These are phyloP conservation scores for Allophyes oxyacanthae DNA, from an alignment of 2,888 invertebrate species.

Conservation along the genomic window DNA sequence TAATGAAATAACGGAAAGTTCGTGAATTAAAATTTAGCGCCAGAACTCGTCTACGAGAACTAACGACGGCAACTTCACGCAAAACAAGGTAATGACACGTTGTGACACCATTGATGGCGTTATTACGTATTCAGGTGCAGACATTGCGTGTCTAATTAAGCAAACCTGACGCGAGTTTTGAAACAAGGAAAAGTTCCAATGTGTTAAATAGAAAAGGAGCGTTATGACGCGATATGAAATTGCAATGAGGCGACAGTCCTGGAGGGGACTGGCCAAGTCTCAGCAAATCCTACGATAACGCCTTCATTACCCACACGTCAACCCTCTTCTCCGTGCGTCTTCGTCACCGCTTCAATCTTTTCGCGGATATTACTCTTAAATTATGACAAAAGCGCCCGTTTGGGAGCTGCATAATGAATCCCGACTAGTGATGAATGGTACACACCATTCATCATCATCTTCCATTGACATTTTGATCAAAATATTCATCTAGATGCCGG, in stretches of 20 bases:
- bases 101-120: slow-evolving; percentile 7
- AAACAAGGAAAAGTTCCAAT: slow-evolving; percentile 38
- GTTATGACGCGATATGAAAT: slow-evolving; percentile 72
- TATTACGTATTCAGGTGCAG: slow-evolving; percentile 16
- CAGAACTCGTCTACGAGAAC: background rate
- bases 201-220: slow-evolving; percentile 64
- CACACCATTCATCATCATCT: slow-evolving; percentile 63
- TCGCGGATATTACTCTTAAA: slow-evolving; percentile 86
- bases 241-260: slow-evolving; percentile 64
- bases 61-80: background rate
- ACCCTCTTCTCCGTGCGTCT: slow-evolving; percentile 83
- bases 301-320: slow-evolving; percentile 86
- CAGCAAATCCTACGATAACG: slow-evolving; percentile 80
- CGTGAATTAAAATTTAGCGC: too few species aligned
- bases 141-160: slow-evolving; percentile 5
- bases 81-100: background rate
- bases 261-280: slow-evolving; percentile 44
- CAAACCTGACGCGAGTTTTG: slow-evolving; percentile 3
- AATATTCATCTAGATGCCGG: slow-evolving; percentile 42
- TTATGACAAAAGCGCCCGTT: slow-evolving; percentile 82
- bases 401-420: slow-evolving; percentile 78
- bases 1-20: too few species aligned
- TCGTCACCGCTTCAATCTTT: slow-evolving; percentile 84
- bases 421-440: slow-evolving; percentile 76
- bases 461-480: slow-evolving; percentile 66